Base-by-base conservation (phyloP, 2,888 invertebrate genomes). In the Agonopterix subpropinquella region DNA sequence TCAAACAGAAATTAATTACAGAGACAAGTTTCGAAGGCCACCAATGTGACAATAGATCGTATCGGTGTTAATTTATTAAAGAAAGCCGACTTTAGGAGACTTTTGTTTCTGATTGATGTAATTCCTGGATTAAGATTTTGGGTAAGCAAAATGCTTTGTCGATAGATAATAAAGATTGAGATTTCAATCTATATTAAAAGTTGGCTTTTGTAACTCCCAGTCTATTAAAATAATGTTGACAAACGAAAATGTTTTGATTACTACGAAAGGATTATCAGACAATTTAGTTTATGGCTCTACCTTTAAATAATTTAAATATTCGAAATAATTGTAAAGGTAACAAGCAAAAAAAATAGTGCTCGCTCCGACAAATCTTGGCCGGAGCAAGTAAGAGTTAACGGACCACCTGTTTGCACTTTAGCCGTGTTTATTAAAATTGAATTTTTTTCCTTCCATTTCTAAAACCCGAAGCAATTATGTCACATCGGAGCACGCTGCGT, bases 21-120 rank as follows among this genome's bases (percentile, higher is more conserved):
- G 62, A 74, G 76, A 77, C 77, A 80, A 79, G 70, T 79, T 78
- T 67, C 61, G 71, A 77, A 75, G 73, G 71, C 73, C 68, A 72
- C 70, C 74, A 71, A 80, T 77, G 75, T 67, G 80, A 80, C 79
- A 78, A 80, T 79, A 78, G 80, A 82, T 80, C 68, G 67, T 82
- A 84, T 80, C 79, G 67, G 69, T 77, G 77, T 78, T 80, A 77
- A 83, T 82, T 83, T 73, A 74, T 73, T 70, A 73, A 80, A 76
- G 75, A 78, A 77, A 73, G 65, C 65, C 67, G 58, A 65, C 70
- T 65, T 77, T 69, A 66, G 64, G 55, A 61, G 62, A 70, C 67
- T 70, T 74, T 70, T 69, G 64, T 70, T 66, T 64, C 62, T 73
- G 71, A 77, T 70, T 77, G 73, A 70, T 73, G 68, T 71, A 67